phyloP scores from a whole-genome alignment of 2,113 vertebrate species.

The Hystrix cristata region DNA sequence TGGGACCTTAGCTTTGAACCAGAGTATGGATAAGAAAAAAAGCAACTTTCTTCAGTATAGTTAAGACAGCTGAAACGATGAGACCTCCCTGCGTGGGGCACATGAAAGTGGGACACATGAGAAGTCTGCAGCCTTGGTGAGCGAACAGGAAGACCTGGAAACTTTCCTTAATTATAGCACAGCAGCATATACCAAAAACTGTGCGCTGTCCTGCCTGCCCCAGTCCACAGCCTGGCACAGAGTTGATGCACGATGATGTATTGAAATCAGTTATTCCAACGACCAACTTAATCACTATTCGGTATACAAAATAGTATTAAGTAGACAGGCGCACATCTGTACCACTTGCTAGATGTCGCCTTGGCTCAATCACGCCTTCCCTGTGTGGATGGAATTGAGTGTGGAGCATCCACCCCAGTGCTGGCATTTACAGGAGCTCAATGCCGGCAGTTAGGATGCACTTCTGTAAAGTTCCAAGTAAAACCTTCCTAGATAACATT shows the following conservation, averaged over 20 bases:
- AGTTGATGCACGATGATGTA: not conserved
- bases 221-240: too few species aligned
- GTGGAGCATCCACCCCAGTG: not conserved
- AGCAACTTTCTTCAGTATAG: not conserved
- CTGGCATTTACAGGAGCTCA: not conserved
- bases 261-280: not conserved
- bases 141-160: not conserved
- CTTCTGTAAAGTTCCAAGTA: not conserved
- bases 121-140: not conserved
- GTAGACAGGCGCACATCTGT: not conserved
- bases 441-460: not conserved
- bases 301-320: not conserved
- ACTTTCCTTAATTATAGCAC: not conserved
- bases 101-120: too few species aligned
- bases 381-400: accelerated
- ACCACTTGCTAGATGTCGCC: not conserved
- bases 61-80: not conserved
- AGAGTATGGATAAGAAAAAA: not conserved
- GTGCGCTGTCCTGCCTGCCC: accelerated
- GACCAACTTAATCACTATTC: too few species aligned
- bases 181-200: not conserved
- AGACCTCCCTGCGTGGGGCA: not conserved
- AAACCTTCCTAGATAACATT: not conserved
- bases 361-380: not conserved
- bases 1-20: not conserved